Evolutionary conservation across 2,113 vertebrate species (phyloP).

Genomic region (Plectropomus leopardus): DNA sequence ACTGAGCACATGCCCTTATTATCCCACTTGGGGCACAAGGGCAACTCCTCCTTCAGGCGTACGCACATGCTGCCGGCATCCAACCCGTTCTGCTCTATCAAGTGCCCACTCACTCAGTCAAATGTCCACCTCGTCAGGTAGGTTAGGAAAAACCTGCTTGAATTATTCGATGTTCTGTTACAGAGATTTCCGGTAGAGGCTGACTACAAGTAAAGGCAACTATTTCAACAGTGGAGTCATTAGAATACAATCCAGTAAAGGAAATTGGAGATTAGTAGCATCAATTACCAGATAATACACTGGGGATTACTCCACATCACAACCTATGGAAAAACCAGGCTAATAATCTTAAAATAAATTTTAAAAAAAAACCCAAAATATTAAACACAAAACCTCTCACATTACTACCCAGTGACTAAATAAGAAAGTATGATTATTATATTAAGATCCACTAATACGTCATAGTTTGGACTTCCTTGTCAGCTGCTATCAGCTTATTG

Average conservation of each 20-base stretch:
- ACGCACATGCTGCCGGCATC: not conserved
- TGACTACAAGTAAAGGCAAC: not conserved
- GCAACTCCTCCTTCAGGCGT: constrained; percentile 26
- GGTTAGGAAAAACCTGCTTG: not conserved
- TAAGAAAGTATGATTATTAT: not conserved
- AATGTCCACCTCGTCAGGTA: not conserved
- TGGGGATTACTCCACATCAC: not conserved
- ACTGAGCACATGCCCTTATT: constrained; percentile 32
- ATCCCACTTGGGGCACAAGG: constrained; percentile 30
- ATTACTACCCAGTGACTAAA: not conserved
- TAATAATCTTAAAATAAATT: not conserved
- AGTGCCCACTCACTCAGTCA: constrained; percentile 1
- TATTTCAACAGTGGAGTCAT: not conserved
- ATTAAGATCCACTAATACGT: not conserved
- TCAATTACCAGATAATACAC: not conserved
- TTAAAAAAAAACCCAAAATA: too few species aligned
- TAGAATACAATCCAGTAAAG: not conserved
- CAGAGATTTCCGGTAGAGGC: not conserved
- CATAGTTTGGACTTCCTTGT: not conserved
- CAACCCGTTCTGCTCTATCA: not conserved
- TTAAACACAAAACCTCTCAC: not conserved
- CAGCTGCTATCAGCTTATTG: not conserved
- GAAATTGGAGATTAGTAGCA: not conserved
- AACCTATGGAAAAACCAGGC: not conserved
- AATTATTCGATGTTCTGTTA: not conserved